Base-by-base conservation (phyloP, 2,888 invertebrate genomes). In the Ramazzottius varieornatus region DNA sequence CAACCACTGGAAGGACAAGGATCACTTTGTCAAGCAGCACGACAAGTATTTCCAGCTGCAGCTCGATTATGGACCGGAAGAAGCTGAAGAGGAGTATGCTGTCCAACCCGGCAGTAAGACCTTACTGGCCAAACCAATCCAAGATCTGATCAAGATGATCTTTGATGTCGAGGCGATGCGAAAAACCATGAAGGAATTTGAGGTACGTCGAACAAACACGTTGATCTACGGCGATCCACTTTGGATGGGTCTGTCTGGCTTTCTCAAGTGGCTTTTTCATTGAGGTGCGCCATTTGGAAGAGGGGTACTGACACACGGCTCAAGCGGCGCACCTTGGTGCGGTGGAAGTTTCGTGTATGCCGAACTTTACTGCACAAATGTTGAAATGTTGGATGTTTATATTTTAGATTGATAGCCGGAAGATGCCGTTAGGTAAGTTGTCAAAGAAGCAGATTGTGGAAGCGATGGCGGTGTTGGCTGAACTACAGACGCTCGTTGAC, bases 341-440 rank as follows among this genome's bases (percentile, higher is more conserved):
- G n/a, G n/a, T n/a, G n/a, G n/a, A n/a, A n/a, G n/a, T n/a, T n/a
- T n/a, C n/a, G n/a, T n/a, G n/a, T n/a, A n/a, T n/a, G n/a, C n/a
- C n/a, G n/a, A n/a, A n/a, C n/a, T n/a, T n/a, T n/a, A n/a, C n/a
- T n/a, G n/a, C n/a, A n/a, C n/a, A n/a, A n/a, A n/a, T n/a, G n/a
- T n/a, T n/a, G n/a, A n/a, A n/a, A n/a, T n/a, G n/a, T n/a, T n/a
- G n/a, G n/a, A n/a, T n/a, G n/a, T n/a, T n/a, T n/a, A n/a, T n/a
- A n/a, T n/a, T n/a, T n/a, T 69, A 79, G 78, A 77, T 98, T 70
- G 96, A 98, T 75, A 82, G 88, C 71, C 90, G 92, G 68, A 94
- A 96, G 78, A 94, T 98, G 96, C 98, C 98, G 0, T 78, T 98
- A 8, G 98, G 96, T 32, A 96, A 96, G 78, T 76, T 98, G 16